phyloP scores from a whole-genome alignment of 2,113 vertebrate species.

The Meles meles region DNA sequence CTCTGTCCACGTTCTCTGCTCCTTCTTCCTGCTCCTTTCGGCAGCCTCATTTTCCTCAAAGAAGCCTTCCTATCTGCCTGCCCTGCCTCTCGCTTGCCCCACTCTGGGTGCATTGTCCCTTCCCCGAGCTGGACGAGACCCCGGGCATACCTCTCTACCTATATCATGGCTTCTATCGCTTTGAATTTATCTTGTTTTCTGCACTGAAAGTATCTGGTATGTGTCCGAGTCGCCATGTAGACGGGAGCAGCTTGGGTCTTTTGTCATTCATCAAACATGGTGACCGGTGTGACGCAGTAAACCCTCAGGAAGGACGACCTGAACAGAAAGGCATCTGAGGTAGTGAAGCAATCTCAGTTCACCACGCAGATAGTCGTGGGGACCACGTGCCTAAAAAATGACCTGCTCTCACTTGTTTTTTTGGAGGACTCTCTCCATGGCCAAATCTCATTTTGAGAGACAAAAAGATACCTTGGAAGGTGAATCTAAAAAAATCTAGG shows the following conservation, averaged over 20 bases:
- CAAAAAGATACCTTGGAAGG: neutral
- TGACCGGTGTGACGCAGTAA: neutral
- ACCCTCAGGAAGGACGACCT: neutral
- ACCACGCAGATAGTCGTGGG: neutral
- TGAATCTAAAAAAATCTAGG: neutral
- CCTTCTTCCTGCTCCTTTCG: neutral
- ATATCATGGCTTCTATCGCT: neutral
- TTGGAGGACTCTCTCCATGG: neutral
- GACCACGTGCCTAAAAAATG: neutral
- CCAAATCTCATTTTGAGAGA: neutral
- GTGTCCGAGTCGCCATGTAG: neutral
- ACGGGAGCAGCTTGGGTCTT: neutral
- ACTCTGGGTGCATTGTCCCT: too few species aligned
- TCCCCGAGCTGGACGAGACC: neutral
- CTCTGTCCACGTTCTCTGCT: neutral
- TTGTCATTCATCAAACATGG: neutral
- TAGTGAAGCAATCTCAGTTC: neutral
- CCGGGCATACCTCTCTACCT: neutral
- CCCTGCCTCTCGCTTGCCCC: neutral
- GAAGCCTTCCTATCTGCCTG: neutral
- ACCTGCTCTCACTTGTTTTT: neutral
- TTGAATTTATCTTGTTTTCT: neutral
- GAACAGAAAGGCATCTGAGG: neutral
- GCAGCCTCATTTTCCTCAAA: neutral
- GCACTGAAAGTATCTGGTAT: neutral